Percentiles rank a stretch among this genome's conserved stretches.
Evolutionary conservation across 2,797 vertebrate species (phyloP).

Genomic region (Lacerta bilineata): DNA sequence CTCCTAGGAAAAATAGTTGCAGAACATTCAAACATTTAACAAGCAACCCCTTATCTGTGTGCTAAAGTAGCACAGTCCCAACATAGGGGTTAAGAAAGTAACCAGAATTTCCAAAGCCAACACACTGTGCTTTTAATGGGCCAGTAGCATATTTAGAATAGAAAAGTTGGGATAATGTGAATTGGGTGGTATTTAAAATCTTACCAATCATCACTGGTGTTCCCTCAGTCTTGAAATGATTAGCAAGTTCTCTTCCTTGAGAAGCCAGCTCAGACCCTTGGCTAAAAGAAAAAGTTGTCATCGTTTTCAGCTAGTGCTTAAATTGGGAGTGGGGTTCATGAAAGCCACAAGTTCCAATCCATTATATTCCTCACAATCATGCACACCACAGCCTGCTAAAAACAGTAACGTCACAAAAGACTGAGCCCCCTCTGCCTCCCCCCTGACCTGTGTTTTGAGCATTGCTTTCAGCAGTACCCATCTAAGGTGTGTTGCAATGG

Average conservation of each 20-base stretch:
- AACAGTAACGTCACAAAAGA: neutral
- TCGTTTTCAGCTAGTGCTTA: neutral
- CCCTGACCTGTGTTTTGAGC: neutral
- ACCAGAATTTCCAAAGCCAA: neutral
- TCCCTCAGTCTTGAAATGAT: constrained; percentile 92
- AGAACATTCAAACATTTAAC: neutral
- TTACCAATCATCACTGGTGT: constrained; percentile 97
- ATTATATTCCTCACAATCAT: neutral
- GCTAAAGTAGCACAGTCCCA: neutral
- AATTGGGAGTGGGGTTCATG: neutral
- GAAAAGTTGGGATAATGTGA: neutral
- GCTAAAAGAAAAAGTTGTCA: constrained; percentile 76
- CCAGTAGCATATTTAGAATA: neutral
- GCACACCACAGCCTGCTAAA: neutral
- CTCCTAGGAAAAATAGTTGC: too few species aligned
- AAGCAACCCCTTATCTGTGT: neutral
- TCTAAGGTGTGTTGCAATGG: neutral
- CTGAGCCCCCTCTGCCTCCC: neutral
- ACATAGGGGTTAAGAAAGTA: neutral
- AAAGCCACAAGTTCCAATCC: neutral
- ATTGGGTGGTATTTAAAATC: constrained; percentile 35
- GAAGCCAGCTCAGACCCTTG: constrained; percentile 91
- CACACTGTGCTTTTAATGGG: neutral
- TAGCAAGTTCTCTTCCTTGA: constrained; percentile 92
- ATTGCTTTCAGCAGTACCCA: constrained; percentile 13